Percentiles rank a stretch among this genome's conserved stretches.
These are phyloP conservation scores for Psophia crepitans DNA, from an alignment of 2,113 vertebrate species.

Conservation along the genomic window DNA sequence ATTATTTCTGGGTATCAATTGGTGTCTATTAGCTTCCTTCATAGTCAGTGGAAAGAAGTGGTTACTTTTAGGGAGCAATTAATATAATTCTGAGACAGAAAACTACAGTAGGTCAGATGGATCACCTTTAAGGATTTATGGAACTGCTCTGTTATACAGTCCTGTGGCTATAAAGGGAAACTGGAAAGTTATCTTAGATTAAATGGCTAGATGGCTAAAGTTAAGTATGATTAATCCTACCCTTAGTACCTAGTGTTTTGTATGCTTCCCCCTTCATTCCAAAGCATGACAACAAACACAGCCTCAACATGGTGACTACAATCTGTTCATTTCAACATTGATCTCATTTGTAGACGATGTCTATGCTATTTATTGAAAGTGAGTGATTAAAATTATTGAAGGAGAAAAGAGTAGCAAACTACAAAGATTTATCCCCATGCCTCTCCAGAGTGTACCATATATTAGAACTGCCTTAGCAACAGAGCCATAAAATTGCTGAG, in stretches of 20 bases:
- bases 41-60: neutral
- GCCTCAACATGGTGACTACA: neutral
- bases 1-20: neutral
- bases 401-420: neutral
- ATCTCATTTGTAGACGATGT: neutral
- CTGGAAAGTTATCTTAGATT: neutral
- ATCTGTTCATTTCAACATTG: neutral
- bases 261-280: neutral
- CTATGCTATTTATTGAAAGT: neutral
- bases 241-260: neutral
- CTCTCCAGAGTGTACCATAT: neutral
- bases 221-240: neutral
- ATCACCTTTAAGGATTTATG: neutral
- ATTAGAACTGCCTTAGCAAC: neutral
- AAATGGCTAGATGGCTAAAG: neutral
- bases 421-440: neutral
- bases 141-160: neutral
- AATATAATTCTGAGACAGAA: neutral
- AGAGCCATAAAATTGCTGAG: constrained; percentile 13
- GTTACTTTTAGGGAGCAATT: neutral
- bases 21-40: neutral
- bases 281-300: neutral
- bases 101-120: neutral
- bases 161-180: neutral
- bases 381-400: neutral